Percentiles rank a stretch among this genome's conserved stretches.
phyloP scores from a whole-genome alignment of 2,888 invertebrate genomes.

The Cheilosia scutellata region DNA sequence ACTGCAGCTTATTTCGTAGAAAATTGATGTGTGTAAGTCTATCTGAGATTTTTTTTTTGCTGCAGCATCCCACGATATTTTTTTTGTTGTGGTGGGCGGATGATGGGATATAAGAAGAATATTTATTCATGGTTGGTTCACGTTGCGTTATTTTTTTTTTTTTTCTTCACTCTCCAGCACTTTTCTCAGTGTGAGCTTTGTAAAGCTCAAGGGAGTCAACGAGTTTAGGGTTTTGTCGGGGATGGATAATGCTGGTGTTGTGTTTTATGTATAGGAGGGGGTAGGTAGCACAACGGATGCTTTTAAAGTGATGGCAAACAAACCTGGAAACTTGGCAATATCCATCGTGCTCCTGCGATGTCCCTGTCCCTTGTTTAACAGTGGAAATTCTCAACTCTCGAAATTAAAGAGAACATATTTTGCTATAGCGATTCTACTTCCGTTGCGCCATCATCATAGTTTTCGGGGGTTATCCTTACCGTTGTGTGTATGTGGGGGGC shows the following conservation, averaged over 20 bases:
- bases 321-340: constrained; percentile 46
- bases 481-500: constrained; percentile 51
- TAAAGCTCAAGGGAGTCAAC: constrained; percentile 74
- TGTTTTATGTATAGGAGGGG: constrained; percentile 42
- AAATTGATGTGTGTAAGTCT: constrained; percentile 73
- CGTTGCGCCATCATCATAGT: constrained; percentile 71
- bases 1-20: constrained; percentile 73
- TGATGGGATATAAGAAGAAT: constrained; percentile 64
- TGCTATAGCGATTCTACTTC: constrained; percentile 70
- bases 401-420: constrained; percentile 74
- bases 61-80: constrained; percentile 32
- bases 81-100: constrained; percentile 53
- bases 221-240: constrained; percentile 60
- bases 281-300: constrained; percentile 32
- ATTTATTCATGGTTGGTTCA: constrained; percentile 65
- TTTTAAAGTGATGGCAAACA: constrained; percentile 71
- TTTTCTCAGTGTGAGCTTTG: constrained; percentile 66
- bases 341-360: constrained; percentile 16
- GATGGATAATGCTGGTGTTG: constrained; percentile 62
- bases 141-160: constrained; percentile 34
- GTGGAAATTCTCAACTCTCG: constrained; percentile 57
- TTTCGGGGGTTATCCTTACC: constrained; percentile 71
- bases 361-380: constrained; percentile 20
- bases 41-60: constrained; percentile 45
- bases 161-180: constrained; percentile 12